Percentiles rank a stretch among this genome's conserved stretches.
Evolutionary conservation across 2,797 vertebrate genomes (phyloP).

Genomic region (Threskiornis aethiopicus): DNA sequence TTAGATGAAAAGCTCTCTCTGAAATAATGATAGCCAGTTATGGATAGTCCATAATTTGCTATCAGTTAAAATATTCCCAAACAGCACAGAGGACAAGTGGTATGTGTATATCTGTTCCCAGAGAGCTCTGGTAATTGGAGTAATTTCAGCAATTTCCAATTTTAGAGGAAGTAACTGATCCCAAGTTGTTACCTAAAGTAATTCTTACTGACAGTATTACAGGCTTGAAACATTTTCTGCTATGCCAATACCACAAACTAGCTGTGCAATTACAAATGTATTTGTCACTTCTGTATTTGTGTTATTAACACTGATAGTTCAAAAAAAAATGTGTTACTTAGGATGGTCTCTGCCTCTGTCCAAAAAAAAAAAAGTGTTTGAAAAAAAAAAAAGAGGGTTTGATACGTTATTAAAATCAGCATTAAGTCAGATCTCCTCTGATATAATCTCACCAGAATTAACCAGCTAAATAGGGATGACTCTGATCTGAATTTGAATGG

Average conservation of each 20-base stretch:
- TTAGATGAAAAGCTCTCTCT: slow-evolving; percentile 10
- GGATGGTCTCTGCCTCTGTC: neutral
- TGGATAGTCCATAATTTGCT: neutral
- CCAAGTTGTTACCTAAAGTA: slow-evolving; percentile 10
- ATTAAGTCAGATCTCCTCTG: neutral
- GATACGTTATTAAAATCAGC: neutral
- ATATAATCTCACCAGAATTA: neutral
- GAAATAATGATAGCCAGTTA: neutral
- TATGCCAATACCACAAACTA: neutral
- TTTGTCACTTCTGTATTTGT: slow-evolving; percentile 10
- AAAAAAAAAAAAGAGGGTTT: neutral
- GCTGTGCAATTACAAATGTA: neutral
- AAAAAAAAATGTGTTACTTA: neutral
- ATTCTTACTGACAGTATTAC: neutral
- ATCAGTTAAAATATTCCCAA: neutral
- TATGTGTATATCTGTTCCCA: neutral
- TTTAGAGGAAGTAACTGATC: slow-evolving; percentile 17
- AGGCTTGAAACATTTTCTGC: neutral
- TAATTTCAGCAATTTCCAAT: slow-evolving; percentile 13
- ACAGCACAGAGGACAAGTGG: neutral
- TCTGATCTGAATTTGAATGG: neutral
- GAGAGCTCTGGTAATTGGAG: neutral
- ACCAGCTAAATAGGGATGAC: neutral
- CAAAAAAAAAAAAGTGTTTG: neutral
- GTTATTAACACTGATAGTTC: neutral